phyloP scores from a whole-genome alignment of 2,113 vertebrate species.

The Thalassoma bifasciatum region DNA sequence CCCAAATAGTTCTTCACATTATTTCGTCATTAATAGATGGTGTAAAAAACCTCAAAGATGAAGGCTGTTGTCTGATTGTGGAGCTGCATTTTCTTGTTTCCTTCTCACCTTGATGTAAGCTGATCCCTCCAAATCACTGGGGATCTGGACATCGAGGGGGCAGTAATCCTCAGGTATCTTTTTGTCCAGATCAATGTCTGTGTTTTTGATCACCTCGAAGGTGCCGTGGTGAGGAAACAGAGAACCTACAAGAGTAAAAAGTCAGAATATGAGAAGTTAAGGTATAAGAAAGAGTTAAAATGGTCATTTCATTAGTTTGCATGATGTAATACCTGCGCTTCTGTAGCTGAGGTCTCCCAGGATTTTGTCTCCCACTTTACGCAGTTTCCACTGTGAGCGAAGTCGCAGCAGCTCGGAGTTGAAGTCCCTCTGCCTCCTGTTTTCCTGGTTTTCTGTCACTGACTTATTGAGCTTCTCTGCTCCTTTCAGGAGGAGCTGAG shows the following conservation, averaged over 20 bases:
- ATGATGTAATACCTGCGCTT: constrained; percentile 94
- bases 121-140: constrained; percentile 96
- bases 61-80: too few species aligned
- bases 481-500: constrained; percentile 92
- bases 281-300: background rate
- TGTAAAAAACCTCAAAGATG: too few species aligned
- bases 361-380: constrained; percentile 98
- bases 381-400: constrained; percentile 98
- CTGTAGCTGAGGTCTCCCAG: constrained; percentile 97
- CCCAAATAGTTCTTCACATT: background rate
- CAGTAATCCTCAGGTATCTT: constrained; percentile 98
- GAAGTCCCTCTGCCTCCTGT: constrained; percentile 95
- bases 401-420: constrained; percentile 94
- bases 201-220: constrained; percentile 99
- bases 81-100: background rate
- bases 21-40: too few species aligned
- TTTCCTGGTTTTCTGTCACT: constrained; percentile 94
- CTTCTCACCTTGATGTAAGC: constrained; percentile 93
- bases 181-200: constrained; percentile 97
- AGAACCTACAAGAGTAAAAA: constrained; percentile 87
- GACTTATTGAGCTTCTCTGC: constrained; percentile 95
- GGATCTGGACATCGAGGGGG: constrained; percentile 95
- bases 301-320: background rate
- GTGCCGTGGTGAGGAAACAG: constrained; percentile 97
- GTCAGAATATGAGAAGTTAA: background rate